Evolutionary conservation across 1,140 invertebrate species (phyloP).

Genomic region (Pemphigus obesinymphae): DNA sequence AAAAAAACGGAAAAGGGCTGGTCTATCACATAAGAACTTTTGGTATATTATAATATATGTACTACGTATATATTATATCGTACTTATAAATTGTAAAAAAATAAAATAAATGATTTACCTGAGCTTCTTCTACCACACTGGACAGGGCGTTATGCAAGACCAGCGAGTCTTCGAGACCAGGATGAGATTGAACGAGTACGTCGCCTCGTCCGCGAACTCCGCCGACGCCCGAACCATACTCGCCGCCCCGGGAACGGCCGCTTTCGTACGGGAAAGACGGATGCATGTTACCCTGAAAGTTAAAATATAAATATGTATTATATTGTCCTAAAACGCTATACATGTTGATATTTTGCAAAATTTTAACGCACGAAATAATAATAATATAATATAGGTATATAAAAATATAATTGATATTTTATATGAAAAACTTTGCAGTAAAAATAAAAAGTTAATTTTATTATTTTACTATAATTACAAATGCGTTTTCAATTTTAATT

Average conservation of each 20-base stretch:
- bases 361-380: too few species aligned
- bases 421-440: too few species aligned
- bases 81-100: background rate
- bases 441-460: too few species aligned
- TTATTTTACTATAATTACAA: too few species aligned
- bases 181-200: conserved; percentile 53
- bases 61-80: background rate
- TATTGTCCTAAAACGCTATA: too few species aligned
- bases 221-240: conserved; percentile 49
- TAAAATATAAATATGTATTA: too few species aligned
- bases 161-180: conserved; percentile 54
- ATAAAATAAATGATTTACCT: conserved; percentile 51
- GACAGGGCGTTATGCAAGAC: conserved; percentile 53
- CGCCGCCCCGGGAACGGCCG: conserved; percentile 52
- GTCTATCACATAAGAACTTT: too few species aligned
- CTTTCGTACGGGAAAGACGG: conserved; percentile 57
- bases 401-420: too few species aligned
- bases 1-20: too few species aligned
- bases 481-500: too few species aligned
- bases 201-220: conserved; percentile 57
- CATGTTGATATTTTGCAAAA: too few species aligned
- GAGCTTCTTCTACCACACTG: conserved; percentile 65
- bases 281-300: conserved; percentile 60
- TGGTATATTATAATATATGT: background rate
- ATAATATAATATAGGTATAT: background rate